A percentile compares a stretch with the other conserved stretches of the same genome.
Evolutionary conservation across 1,140 invertebrate genomes (phyloP).

Genomic region (Dryas iulia): DNA sequence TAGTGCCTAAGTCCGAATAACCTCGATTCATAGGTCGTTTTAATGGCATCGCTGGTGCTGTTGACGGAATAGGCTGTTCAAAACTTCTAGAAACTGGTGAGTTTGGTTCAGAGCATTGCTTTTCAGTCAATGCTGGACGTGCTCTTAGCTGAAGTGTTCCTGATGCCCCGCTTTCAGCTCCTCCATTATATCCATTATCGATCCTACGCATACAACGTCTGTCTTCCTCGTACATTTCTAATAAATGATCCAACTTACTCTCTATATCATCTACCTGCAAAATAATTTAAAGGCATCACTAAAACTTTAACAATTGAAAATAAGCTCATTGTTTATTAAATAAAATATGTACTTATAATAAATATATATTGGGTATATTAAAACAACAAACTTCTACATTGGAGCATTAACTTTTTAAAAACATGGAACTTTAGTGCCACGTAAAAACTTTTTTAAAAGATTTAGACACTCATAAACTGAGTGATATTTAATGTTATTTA

Average conservation of each 20-base stretch:
- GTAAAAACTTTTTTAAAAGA: too few relatives aligned
- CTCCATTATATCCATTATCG: conserved; percentile 50
- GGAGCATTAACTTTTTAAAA: not conserved
- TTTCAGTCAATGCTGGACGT: conserved; percentile 85
- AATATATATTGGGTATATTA: too few relatives aligned
- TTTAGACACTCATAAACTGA: too few relatives aligned
- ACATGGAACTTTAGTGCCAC: too few relatives aligned
- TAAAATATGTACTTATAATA: too few relatives aligned
- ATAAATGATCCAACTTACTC: conserved; percentile 94
- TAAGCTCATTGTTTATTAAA: too few relatives aligned
- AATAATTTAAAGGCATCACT: not conserved
- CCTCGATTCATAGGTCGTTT: conserved; percentile 86
- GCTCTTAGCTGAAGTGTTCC: conserved; percentile 42
- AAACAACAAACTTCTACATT: not conserved
- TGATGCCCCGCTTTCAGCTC: conserved; percentile 43
- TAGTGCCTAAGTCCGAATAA: conserved; percentile 89
- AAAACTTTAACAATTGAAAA: not conserved
- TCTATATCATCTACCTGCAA: conserved; percentile 95
- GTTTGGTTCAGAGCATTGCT: conserved; percentile 89
- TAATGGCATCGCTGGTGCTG: conserved; percentile 56
- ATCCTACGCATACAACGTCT: conserved; percentile 83
- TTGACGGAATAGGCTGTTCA: conserved; percentile 50
- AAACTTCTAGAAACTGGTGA: conserved; percentile 81
- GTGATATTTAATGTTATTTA: too few relatives aligned
- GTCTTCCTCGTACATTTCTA: conserved; percentile 96